Base-by-base conservation (phyloP, 2,888 invertebrate genomes). In the Cotesia congregata region DNA sequence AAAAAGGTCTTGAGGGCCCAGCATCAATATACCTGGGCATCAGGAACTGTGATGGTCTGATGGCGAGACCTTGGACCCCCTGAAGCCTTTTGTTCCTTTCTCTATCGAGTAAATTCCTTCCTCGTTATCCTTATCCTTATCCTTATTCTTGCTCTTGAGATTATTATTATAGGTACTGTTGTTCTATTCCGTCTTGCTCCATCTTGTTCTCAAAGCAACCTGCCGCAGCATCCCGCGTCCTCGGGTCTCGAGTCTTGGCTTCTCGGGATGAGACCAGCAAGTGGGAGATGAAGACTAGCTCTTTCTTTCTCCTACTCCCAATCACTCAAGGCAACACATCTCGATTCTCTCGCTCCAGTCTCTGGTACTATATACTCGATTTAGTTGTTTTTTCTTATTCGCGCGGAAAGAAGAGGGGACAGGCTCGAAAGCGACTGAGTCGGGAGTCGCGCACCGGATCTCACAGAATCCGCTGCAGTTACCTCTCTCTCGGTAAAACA, bases 391-490 rank as follows among this genome's bases (percentile, higher is more conserved):
- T 4, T 61, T 67, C 50, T 38, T 30, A 60, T 15, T 72, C 39
- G n/a, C 76, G 59, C 68, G 20, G 70, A 61, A 72, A 68, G 59
- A 73, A 70, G 74, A 74, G 74, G 77, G 67, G 69, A 59, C 69
- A 69, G 65, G 41, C 17, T 72, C 72, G 61, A 68, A 72, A 73
- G 65, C 74, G 38, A 64, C 72, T 41, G 76, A 64, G 59, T 64
- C 61, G 70, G 69, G 77, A 77, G 77, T 77, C 77, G 77, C 74
- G 71, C 71, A 77, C 67, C 67, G 74, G 71, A 77, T 71, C 77
- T 74, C 77, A 65, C 70, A 77, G 67, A 74, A 74, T 77, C 74
- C 77, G 41, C 74, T 73, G 60, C 67, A 77, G 59, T 74, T 20
- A 65, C 65, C 41, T 68, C 65, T 67, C 9, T 67, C 61, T 41